Evolutionary conservation across 2,888 invertebrate species (phyloP).

Genomic region (Sipha maydis): DNA sequence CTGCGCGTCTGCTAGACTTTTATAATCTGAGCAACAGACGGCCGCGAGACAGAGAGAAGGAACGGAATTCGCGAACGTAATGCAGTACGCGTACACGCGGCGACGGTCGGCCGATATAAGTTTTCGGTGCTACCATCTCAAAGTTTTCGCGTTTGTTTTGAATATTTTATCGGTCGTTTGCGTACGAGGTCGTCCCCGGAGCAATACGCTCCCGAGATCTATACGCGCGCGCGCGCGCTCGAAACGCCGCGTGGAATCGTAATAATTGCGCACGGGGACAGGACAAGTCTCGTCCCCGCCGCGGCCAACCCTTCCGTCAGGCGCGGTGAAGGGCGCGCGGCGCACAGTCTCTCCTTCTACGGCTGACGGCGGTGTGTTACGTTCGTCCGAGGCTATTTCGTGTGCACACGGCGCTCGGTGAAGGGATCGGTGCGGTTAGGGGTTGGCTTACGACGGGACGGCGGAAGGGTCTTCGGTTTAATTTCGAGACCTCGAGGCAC

Average conservation of each 20-base stretch:
- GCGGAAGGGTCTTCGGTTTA: conserved; percentile 24
- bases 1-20: too few relatives aligned
- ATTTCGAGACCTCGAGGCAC: conserved; percentile 44
- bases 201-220: background rate
- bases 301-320: background rate
- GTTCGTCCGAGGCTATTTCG: background rate
- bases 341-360: background rate
- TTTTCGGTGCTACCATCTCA: background rate
- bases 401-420: background rate
- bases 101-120: conserved; percentile 24
- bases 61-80: background rate
- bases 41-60: too few relatives aligned
- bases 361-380: background rate
- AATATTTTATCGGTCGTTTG: conserved; percentile 54
- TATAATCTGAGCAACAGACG: too few relatives aligned
- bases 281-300: background rate
- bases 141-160: conserved; percentile 44
- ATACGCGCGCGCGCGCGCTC: background rate
- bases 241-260: background rate
- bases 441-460: background rate
- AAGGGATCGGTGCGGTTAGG: background rate
- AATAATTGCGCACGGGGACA: background rate
- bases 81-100: background rate
- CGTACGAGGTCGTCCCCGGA: conserved; percentile 17
- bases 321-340: background rate